A percentile compares a stretch with the other conserved stretches of the same genome.
Conservation (phyloP, 1,140 invertebrate species). For the Bombus consobrinus region DNA sequence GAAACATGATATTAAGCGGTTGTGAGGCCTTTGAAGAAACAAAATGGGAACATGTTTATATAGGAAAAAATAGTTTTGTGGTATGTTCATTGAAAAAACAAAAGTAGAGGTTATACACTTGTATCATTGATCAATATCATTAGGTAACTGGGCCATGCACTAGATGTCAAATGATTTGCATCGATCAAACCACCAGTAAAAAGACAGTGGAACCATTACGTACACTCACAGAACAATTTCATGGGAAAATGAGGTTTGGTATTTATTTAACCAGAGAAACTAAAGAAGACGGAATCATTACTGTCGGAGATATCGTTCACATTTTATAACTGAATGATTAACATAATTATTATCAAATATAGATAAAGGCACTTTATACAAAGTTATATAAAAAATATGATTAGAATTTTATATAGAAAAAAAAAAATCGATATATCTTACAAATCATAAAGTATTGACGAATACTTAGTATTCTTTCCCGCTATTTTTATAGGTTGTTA, state of each 20-base stretch:
- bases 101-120: not conserved
- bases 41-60: slow-evolving; percentile 86
- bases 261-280: slow-evolving; percentile 85
- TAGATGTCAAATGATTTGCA: slow-evolving; percentile 97
- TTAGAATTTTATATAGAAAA: not conserved
- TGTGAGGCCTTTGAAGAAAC: slow-evolving; percentile 89
- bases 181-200: slow-evolving; percentile 92
- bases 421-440: not conserved
- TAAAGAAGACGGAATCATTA: slow-evolving; percentile 61
- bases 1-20: slow-evolving; percentile 87
- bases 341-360: not conserved
- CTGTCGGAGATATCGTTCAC: slow-evolving; percentile 71
- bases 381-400: not conserved
- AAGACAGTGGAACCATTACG: slow-evolving; percentile 93
- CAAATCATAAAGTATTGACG: not conserved
- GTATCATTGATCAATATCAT: slow-evolving; percentile 19
- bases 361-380: not conserved
- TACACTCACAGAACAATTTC: slow-evolving; percentile 88
- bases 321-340: slow-evolving; percentile 19
- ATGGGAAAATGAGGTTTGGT: slow-evolving; percentile 91
- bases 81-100: slow-evolving; percentile 77
- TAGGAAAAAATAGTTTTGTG: slow-evolving; percentile 88
- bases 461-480: not conserved
- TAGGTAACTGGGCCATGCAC: slow-evolving; percentile 91
- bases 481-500: not conserved